Conservation (phyloP, 2,797 vertebrate species). For the Fistularia commersonii region DNA sequence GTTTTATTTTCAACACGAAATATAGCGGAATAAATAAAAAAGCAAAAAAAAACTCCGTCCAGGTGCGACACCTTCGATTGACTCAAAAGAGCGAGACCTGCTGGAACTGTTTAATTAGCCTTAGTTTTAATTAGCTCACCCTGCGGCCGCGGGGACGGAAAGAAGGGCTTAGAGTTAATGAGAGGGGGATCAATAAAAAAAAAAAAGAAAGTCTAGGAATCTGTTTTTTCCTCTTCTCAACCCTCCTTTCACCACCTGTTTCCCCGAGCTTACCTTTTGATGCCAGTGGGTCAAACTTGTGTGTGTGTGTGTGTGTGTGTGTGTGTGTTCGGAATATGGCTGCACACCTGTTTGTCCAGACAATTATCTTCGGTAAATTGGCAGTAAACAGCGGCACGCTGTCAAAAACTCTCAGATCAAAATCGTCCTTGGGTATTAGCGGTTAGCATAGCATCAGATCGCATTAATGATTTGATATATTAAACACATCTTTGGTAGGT, state of each 20-base stretch:
- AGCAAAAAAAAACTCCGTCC: constrained; percentile 30
- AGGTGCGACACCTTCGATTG: constrained; percentile 19
- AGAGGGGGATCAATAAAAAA: constrained; percentile 65
- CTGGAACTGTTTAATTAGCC: constrained; percentile 68
- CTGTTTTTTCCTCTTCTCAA: constrained; percentile 47
- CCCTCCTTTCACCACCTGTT: constrained; percentile 27
- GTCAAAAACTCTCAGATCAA: no score
- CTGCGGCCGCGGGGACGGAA: constrained; percentile 56
- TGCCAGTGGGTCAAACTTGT: constrained; percentile 24
- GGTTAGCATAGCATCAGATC: no score
- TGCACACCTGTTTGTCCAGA: no score
- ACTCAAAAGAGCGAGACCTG: constrained; percentile 14
- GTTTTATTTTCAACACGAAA: constrained; percentile 13
- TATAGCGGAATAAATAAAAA: constrained; percentile 11
- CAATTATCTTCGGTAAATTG: no score
- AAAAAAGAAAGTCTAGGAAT: constrained; percentile 53
- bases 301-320: constrained; percentile 4
- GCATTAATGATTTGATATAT: no score
- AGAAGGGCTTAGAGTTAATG: constrained; percentile 66
- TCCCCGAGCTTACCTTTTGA: constrained; percentile 14
- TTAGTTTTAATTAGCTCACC: constrained; percentile 69
- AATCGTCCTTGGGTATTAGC: no score
- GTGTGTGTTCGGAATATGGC: no score
- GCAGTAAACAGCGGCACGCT: no score
- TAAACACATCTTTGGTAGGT: no score